Evolutionary conservation across 2,888 invertebrate species (phyloP).

Genomic region (Xiphydria camelus): DNA sequence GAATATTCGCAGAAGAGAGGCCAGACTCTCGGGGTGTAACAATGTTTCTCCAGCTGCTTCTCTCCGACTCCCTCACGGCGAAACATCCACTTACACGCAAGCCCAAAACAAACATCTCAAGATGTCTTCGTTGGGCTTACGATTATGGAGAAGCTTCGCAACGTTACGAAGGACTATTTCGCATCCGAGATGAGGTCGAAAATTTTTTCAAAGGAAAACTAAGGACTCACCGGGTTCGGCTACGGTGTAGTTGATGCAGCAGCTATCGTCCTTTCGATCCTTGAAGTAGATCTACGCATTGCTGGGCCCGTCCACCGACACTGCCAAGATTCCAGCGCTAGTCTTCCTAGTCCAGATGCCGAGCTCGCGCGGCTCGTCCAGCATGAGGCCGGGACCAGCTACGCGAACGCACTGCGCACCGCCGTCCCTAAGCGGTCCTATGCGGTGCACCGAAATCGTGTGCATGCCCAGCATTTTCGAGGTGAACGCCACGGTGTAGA

Average conservation of each 20-base stretch:
- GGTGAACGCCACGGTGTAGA: conserved; percentile 91
- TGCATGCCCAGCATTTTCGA: conserved; percentile 96
- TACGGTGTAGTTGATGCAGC: conserved; percentile 92
- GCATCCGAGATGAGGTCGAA: too few species aligned
- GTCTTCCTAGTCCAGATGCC: conserved; percentile 99
- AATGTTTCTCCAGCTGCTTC: too few species aligned
- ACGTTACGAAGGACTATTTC: too few species aligned
- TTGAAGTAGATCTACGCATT: conserved; percentile 98
- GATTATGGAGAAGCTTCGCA: too few species aligned
- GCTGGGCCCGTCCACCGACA: conserved; percentile 97
- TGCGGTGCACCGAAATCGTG: conserved; percentile 95
- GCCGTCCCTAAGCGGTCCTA: conserved; percentile 91
- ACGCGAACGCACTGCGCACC: conserved; percentile 97
- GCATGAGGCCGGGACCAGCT: conserved; percentile 90
- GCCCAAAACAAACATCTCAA: too few species aligned
- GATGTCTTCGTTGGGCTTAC: too few species aligned
- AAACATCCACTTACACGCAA: too few species aligned
- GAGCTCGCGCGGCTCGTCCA: conserved; percentile 83
- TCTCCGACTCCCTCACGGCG: too few species aligned
- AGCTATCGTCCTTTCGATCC: conserved; percentile 95
- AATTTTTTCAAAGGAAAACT: too few species aligned
- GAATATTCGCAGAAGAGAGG: too few species aligned
- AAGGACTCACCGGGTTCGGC: conserved; percentile 81
- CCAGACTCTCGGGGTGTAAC: too few species aligned
- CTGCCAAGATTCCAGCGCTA: conserved; percentile 93